phyloP scores from a whole-genome alignment of 2,797 vertebrate genomes.

The Coreius guichenoti region DNA sequence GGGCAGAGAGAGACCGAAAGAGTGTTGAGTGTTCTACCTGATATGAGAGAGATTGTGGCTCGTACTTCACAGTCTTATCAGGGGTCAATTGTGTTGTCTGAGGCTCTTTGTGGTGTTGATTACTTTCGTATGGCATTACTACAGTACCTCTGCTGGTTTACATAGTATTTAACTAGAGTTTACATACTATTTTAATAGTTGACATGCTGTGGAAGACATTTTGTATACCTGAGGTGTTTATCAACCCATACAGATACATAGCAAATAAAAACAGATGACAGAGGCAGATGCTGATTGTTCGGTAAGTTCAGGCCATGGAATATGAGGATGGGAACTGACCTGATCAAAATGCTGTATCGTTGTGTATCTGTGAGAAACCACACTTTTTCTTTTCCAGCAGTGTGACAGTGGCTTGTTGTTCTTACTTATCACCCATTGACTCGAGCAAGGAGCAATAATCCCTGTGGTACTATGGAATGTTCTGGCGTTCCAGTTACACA shows the following conservation, averaged over 20 bases:
- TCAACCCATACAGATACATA: neutral
- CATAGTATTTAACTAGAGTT: constrained; percentile 33
- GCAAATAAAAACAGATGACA: neutral
- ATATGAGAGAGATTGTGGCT: constrained; percentile 7
- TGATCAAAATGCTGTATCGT: neutral
- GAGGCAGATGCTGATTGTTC: neutral
- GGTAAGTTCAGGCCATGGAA: neutral
- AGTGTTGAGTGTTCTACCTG: neutral
- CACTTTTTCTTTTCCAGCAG: neutral
- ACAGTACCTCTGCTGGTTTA: neutral
- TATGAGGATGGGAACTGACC: neutral
- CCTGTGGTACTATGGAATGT: constrained; percentile 42
- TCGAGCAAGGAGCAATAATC: constrained; percentile 20
- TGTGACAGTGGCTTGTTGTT: constrained; percentile 20
- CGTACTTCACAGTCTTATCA: neutral
- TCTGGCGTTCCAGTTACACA: constrained; percentile 35
- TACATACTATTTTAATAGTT: constrained; percentile 8
- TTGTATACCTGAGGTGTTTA: neutral
- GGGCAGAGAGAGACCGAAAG: constrained; percentile 4
- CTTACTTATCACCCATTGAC: constrained; percentile 49
- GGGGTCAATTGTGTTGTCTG: constrained; percentile 20
- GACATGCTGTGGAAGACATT: neutral
- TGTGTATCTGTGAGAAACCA: constrained; percentile 6
- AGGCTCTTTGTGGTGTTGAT: constrained; percentile 25
- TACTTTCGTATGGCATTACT: neutral